Conservation (phyloP, 2,888 invertebrate species). For the Asteroscopus sphinx region DNA sequence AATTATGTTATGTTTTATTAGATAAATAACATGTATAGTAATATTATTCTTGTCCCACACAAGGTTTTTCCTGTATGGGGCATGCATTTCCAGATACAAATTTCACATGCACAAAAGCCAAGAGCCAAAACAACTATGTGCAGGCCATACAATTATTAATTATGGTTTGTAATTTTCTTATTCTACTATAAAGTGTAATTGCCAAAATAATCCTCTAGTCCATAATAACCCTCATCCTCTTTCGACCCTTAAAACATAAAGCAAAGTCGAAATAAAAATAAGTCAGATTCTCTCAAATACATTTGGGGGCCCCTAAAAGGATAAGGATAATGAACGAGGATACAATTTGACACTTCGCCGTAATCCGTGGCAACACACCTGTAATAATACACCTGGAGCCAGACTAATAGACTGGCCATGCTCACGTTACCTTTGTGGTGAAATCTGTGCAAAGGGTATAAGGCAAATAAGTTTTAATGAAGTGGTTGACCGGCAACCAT, state of each 20-base stretch:
- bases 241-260: conserved; percentile 6
- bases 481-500: neutral
- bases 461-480: conserved; percentile 29
- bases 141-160: too few species aligned
- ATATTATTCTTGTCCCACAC: too few species aligned
- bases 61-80: too few species aligned
- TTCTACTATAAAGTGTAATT: too few species aligned
- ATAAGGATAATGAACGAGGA: conserved; percentile 32
- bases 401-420: conserved; percentile 18
- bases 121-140: too few species aligned
- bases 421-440: conserved; percentile 6
- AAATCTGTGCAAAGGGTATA: conserved; percentile 3
- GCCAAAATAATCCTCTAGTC: too few species aligned
- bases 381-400: conserved; percentile 30
- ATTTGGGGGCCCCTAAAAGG: conserved; percentile 15
- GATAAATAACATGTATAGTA: too few species aligned
- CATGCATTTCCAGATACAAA: too few species aligned
- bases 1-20: too few species aligned
- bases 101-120: too few species aligned
- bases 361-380: conserved; percentile 20
- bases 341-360: conserved; percentile 35
- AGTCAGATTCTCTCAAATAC: conserved; percentile 14
- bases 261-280: conserved; percentile 15
- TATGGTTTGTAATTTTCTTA: too few species aligned
- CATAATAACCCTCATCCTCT: conserved; percentile 2